These are phyloP conservation scores for Drosophila quadrilineata DNA, from an alignment of 1,140 invertebrate genomes.

Conservation along the genomic window DNA sequence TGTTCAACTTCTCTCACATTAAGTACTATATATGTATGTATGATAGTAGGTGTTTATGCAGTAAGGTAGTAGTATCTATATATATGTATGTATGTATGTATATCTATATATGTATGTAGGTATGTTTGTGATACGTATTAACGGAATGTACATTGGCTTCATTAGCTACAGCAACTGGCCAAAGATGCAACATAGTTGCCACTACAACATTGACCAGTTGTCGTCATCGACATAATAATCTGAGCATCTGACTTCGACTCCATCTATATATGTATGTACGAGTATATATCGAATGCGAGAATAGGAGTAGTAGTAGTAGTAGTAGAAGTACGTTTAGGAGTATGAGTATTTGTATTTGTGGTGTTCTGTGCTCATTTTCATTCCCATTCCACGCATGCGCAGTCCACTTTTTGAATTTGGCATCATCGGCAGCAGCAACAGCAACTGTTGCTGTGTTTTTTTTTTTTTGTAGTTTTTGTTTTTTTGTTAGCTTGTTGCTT, in stretches of 20 bases:
- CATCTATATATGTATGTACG: background rate
- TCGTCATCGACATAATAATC: constrained; percentile 12
- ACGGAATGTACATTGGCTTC: constrained; percentile 43
- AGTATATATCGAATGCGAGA: background rate
- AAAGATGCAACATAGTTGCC: constrained; percentile 37
- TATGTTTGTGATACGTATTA: constrained; percentile 3
- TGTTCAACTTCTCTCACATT: too few species aligned
- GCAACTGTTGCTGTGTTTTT: background rate
- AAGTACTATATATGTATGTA: too few species aligned
- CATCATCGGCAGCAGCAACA: constrained; percentile 48
- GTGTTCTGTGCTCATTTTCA: constrained; percentile 56
- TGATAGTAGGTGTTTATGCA: too few species aligned
- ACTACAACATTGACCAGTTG: constrained; percentile 13
- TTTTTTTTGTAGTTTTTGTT: constrained; percentile 11
- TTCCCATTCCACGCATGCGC: constrained; percentile 72
- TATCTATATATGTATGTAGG: too few species aligned
- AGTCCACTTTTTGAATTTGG: constrained; percentile 74
- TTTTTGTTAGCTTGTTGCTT: constrained; percentile 27
- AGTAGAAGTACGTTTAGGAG: background rate
- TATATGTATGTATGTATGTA: too few species aligned
- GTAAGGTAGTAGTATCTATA: too few species aligned
- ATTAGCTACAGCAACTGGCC: constrained; percentile 49
- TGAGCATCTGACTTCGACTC: constrained; percentile 2
- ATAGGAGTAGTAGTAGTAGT: too few species aligned
- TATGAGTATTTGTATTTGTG: constrained; percentile 5